A percentile compares a stretch with the other conserved stretches of the same genome.
Conservation (phyloP, 1,140 invertebrate genomes). For the Saccostrea echinata region DNA sequence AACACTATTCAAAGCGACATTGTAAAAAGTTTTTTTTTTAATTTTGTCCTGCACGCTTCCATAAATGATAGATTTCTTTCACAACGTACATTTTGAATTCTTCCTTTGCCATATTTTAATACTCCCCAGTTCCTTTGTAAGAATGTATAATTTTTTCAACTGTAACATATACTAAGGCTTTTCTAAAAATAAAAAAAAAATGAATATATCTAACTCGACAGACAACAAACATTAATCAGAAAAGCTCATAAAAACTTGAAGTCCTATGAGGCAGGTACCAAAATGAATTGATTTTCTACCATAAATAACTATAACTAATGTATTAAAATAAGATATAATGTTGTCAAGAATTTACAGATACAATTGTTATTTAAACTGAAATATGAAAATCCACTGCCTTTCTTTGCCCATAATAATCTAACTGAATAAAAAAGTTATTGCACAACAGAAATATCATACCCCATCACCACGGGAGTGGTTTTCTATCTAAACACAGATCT, state of each 20-base stretch:
- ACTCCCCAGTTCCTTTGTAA: too few species aligned
- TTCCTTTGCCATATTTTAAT: too few species aligned
- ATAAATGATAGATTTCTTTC: too few species aligned
- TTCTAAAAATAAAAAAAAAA: too few species aligned
- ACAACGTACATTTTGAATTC: too few species aligned
- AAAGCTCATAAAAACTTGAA: neutral
- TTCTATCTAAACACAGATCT: slow-evolving; percentile 11
- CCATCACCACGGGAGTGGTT: slow-evolving; percentile 8
- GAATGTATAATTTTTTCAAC: too few species aligned
- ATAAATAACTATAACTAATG: slow-evolving; percentile 6
- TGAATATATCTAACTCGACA: neutral
- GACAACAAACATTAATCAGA: neutral
- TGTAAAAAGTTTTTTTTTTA: too few species aligned
- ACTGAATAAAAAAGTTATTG: slow-evolving; percentile 13
- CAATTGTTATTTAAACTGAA: neutral
- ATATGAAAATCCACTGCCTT: slow-evolving; percentile 16
- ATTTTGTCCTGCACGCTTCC: too few species aligned
- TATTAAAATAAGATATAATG: neutral
- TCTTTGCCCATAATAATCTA: slow-evolving; percentile 24
- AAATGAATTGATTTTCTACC: neutral
- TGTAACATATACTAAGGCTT: too few species aligned
- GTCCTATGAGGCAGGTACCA: neutral
- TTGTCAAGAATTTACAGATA: neutral
- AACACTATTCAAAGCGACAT: too few species aligned
- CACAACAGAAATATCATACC: slow-evolving; percentile 34